Conservation (phyloP, 2,888 invertebrate species). For the Autographa pulchrina region DNA sequence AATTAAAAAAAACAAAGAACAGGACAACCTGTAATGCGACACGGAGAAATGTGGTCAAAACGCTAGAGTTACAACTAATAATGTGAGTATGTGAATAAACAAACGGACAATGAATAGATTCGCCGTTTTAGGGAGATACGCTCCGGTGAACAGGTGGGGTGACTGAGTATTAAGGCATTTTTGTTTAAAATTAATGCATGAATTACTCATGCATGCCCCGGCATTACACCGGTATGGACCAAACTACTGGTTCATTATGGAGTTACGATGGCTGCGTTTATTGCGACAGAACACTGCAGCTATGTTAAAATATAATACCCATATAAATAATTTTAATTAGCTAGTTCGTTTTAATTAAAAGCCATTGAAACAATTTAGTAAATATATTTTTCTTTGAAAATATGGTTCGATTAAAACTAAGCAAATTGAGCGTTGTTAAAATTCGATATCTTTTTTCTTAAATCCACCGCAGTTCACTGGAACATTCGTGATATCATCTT, state of each 20-base stretch:
- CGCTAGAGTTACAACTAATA: conserved; percentile 61
- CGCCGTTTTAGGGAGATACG: conserved; percentile 88
- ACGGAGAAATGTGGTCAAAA: conserved; percentile 62
- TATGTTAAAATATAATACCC: background rate
- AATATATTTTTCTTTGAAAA: conserved; percentile 42
- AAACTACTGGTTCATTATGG: conserved; percentile 43
- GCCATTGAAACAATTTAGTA: conserved; percentile 19
- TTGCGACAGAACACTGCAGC: conserved; percentile 25
- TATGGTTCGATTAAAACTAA: conserved; percentile 15
- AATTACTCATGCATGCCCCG: conserved; percentile 68
- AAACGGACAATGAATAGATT: conserved; percentile 83
- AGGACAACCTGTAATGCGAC: conserved; percentile 39
- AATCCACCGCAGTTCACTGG: conserved; percentile 90
- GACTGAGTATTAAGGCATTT: conserved; percentile 88
- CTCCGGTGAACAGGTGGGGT: conserved; percentile 88
- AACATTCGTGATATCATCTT: conserved; percentile 88
- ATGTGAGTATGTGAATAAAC: conserved; percentile 79
- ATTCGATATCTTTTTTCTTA: conserved; percentile 91
- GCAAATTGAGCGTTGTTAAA: conserved; percentile 76
- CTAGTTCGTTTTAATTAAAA: conserved; percentile 27
- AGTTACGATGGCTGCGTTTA: conserved; percentile 15
- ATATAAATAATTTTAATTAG: background rate
- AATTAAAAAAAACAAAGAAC: conserved; percentile 17
- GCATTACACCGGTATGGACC: conserved; percentile 36
- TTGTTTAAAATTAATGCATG: conserved; percentile 85